Base-by-base conservation (phyloP, 1,140 invertebrate genomes). In the Papilio machaon region DNA sequence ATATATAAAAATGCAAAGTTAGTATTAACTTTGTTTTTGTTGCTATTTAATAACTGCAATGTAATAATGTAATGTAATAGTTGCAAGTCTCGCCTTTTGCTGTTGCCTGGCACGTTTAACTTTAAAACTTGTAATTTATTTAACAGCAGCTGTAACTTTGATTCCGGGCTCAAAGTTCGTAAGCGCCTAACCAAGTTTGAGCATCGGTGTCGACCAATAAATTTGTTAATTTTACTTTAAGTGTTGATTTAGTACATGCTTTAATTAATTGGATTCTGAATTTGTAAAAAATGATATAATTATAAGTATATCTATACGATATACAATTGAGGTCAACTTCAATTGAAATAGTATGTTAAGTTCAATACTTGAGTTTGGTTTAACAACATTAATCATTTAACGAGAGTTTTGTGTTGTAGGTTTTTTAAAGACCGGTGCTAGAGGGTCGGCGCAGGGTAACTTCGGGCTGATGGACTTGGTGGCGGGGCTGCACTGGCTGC, bases 381-480 rank as follows among this genome's bases (percentile, higher is more conserved):
- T 64, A 8, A 0, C 7, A 11, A 19, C 2, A 9, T 35, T 10
- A 54, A 17, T 17, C 2, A 67, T 67, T 67, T 11, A 35, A 35
- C 6, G 64, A 11, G 19, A 8, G 19, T 23, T 80, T 30, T 58
- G 38, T 38, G 17, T 79, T 70, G 74, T 85, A 98, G 97, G 97
- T 93, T 98, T 98, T 95, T 96, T 98, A 88, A 98, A 98, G 95
- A 98, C 98, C 83, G 97, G 97, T 88, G 96, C 97, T 84, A 97
- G 97, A 94, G 96, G 96, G 85, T 97, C 97, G 93, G 96, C 97
- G 85, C 98, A 98, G 93, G 98, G 98, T 86, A 99, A 99, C 95
- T 99, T 98, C 88, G 99, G 98, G 9, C 95, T 99, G 85, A 98
- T 99, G 97, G 98, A 99, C 95, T 95, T 99, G 80, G 97, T 99